Evolutionary conservation across 2,113 vertebrate genomes (phyloP).

Genomic region (Camelus dromedarius): DNA sequence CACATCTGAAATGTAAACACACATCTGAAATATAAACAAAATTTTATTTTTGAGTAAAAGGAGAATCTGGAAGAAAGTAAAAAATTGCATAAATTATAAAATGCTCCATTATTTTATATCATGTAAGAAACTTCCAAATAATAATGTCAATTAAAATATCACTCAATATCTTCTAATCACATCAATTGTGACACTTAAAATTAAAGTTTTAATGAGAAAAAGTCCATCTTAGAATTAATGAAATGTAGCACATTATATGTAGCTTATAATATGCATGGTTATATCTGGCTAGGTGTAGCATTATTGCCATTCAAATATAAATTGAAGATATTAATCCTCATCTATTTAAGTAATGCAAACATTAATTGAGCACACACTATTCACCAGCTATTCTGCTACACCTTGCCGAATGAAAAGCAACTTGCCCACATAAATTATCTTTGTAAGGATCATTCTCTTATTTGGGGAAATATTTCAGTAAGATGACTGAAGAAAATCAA

Average conservation of each 20-base stretch:
- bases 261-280: background rate
- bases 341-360: background rate
- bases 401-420: background rate
- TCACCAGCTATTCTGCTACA: background rate
- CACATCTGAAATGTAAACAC: background rate
- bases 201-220: background rate
- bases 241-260: background rate
- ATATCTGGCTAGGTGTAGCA: background rate
- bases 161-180: background rate
- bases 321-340: background rate
- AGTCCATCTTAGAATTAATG: background rate
- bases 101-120: background rate
- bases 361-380: background rate
- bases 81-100: background rate
- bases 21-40: background rate
- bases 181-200: background rate
- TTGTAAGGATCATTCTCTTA: background rate
- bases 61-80: background rate
- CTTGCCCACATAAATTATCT: background rate
- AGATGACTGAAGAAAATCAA: background rate
- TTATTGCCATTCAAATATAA: background rate
- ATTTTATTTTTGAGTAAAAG: background rate
- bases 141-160: background rate
- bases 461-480: background rate
- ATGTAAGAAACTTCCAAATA: background rate